These are phyloP conservation scores for Shargacucullia verbasci DNA, from an alignment of 2,888 invertebrate species.

Conservation along the genomic window DNA sequence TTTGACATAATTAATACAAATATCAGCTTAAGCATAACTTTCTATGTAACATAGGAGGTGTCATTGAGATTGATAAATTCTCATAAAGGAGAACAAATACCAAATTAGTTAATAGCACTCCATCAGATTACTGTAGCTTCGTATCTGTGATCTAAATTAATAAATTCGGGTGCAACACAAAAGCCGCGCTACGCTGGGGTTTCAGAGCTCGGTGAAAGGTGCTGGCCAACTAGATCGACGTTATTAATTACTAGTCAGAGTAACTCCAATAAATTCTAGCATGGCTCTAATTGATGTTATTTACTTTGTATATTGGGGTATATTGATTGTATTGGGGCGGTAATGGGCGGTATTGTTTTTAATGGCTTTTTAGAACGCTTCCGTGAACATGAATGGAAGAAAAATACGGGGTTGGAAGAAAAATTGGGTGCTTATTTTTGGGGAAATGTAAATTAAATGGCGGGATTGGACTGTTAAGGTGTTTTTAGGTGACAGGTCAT, in stretches of 20 bases:
- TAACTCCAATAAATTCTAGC: constrained; percentile 57
- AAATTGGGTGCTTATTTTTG: constrained; percentile 26
- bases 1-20: too few relatives aligned
- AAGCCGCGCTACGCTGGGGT: constrained; percentile 9
- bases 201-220: constrained; percentile 19
- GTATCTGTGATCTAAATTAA: constrained; percentile 40
- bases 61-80: too few relatives aligned
- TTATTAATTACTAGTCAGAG: constrained; percentile 55
- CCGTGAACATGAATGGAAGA: constrained; percentile 27
- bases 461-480: constrained; percentile 30
- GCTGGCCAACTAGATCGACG: constrained; percentile 35
- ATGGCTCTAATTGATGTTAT: constrained; percentile 58
- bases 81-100: neutral
- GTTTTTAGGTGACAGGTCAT: constrained; percentile 18
- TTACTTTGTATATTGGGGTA: constrained; percentile 47
- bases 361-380: constrained; percentile 39
- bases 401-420: constrained; percentile 42
- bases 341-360: constrained; percentile 50
- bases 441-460: constrained; percentile 39
- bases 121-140: constrained; percentile 32
- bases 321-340: constrained; percentile 51
- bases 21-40: too few relatives aligned
- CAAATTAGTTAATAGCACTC: constrained; percentile 32
- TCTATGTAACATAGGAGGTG: too few relatives aligned
- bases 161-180: constrained; percentile 38